Evolutionary conservation across 2,797 vertebrate genomes (phyloP).

Genomic region (Danio tinwini): DNA sequence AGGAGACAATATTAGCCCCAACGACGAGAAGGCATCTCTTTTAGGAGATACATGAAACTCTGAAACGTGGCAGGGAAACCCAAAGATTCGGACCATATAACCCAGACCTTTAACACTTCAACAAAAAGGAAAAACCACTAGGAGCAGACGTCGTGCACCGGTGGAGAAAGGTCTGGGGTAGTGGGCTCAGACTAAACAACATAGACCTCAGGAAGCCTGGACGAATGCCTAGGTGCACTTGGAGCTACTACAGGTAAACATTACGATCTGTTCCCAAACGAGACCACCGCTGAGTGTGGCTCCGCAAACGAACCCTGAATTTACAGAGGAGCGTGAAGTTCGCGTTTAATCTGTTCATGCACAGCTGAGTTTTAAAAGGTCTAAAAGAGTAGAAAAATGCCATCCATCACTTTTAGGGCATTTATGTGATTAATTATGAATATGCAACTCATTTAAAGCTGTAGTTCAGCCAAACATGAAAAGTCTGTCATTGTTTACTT

Average conservation of each 20-base stretch:
- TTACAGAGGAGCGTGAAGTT: slow-evolving; percentile 1
- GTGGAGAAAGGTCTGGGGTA: slow-evolving; percentile 38
- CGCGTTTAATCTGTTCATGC: background rate
- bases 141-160: slow-evolving; percentile 11
- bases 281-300: slow-evolving; percentile 40
- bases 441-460: too few species aligned
- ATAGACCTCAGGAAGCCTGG: slow-evolving; percentile 46
- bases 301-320: background rate
- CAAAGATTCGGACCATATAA: slow-evolving; percentile 30
- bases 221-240: slow-evolving; percentile 35
- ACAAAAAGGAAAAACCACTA: slow-evolving; percentile 31
- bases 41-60: background rate
- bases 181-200: slow-evolving; percentile 57
- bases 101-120: slow-evolving; percentile 33
- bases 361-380: slow-evolving; percentile 8
- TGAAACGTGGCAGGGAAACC: slow-evolving; percentile 17
- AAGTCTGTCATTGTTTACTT: too few species aligned
- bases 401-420: background rate
- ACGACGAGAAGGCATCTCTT: background rate
- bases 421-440: background rate
- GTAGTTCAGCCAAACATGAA: background rate
- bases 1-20: background rate
- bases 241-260: slow-evolving; percentile 49
- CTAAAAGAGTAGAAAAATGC: slow-evolving; percentile 16
- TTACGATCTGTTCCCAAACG: slow-evolving; percentile 2